Percentiles rank a stretch among this genome's conserved stretches.
Evolutionary conservation across 2,888 invertebrate species (phyloP).

Genomic region (Oligia latruncula): DNA sequence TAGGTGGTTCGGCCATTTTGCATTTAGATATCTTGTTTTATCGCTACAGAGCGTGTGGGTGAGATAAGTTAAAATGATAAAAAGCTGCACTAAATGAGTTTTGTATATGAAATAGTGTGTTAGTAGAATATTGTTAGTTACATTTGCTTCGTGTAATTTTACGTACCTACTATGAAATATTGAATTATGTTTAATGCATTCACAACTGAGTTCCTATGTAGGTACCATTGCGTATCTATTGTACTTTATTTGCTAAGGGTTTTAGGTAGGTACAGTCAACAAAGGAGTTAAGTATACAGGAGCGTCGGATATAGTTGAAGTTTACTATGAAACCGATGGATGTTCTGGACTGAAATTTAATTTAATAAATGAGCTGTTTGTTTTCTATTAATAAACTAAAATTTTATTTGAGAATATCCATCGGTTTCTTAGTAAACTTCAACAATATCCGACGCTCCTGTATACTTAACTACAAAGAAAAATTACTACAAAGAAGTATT

Average conservation of each 20-base stretch:
- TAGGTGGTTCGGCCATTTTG: constrained; percentile 85
- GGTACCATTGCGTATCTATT: not conserved
- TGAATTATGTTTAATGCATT: not conserved
- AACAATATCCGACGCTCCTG: too few relatives aligned
- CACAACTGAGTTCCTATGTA: too few relatives aligned
- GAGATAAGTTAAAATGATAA: constrained; percentile 65
- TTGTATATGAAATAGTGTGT: constrained; percentile 25
- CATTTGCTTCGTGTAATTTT: constrained; percentile 11
- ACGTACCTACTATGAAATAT: not conserved
- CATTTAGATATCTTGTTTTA: constrained; percentile 68
- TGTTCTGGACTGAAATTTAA: too few relatives aligned
- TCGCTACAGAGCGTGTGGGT: constrained; percentile 46
- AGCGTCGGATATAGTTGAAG: too few relatives aligned
- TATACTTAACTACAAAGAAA: too few relatives aligned
- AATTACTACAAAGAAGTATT: not conserved
- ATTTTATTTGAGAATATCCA: too few relatives aligned
- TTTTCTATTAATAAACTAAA: too few relatives aligned
- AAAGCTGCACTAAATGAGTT: constrained; percentile 53
- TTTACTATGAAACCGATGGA: too few relatives aligned
- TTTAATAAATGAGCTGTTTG: too few relatives aligned
- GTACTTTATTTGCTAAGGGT: not conserved
- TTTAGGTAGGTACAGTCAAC: not conserved
- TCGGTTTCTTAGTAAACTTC: too few relatives aligned
- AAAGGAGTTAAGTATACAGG: too few relatives aligned
- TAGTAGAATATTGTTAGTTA: constrained; percentile 29